A percentile compares a stretch with the other conserved stretches of the same genome.
Evolutionary conservation across 2,888 invertebrate genomes (phyloP).

Genomic region (Papilio elwesi): DNA sequence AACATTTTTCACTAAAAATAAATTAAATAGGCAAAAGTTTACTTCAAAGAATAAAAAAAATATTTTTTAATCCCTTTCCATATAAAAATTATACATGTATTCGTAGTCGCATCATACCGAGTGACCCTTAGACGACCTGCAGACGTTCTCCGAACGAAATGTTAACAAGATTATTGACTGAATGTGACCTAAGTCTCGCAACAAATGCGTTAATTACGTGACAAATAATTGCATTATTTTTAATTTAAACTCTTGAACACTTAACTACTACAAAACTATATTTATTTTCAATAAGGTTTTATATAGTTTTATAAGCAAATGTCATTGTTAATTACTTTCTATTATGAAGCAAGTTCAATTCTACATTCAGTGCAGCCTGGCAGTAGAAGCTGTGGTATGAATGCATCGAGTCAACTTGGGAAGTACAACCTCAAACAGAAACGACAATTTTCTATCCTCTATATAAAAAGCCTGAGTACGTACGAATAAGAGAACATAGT

Average conservation of each 20-base stretch:
- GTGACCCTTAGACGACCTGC: conserved; percentile 53
- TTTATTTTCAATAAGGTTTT: neutral
- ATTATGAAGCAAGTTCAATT: too few species aligned
- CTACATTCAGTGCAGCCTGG: too few species aligned
- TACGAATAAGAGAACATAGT: neutral
- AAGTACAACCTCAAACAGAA: too few species aligned
- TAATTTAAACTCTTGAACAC: neutral
- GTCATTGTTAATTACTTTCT: too few species aligned
- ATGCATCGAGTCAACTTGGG: too few species aligned
- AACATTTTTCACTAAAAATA: too few species aligned
- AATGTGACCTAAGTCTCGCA: conserved; percentile 40
- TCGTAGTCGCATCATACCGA: conserved; percentile 38
- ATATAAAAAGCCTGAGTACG: neutral
- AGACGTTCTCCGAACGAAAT: conserved; percentile 50
- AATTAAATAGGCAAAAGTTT: neutral
- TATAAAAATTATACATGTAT: conserved; percentile 23
- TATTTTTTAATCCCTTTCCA: conserved; percentile 20
- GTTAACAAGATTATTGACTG: conserved; percentile 52
- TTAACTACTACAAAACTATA: neutral
- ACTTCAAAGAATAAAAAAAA: neutral
- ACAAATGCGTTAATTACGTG: conserved; percentile 38
- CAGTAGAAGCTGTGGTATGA: too few species aligned
- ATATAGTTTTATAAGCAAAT: too few species aligned
- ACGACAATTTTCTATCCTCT: neutral
- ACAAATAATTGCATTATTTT: conserved; percentile 24